These are phyloP conservation scores for Eretmocerus hayati DNA, from an alignment of 2,888 invertebrate species.

Conservation along the genomic window DNA sequence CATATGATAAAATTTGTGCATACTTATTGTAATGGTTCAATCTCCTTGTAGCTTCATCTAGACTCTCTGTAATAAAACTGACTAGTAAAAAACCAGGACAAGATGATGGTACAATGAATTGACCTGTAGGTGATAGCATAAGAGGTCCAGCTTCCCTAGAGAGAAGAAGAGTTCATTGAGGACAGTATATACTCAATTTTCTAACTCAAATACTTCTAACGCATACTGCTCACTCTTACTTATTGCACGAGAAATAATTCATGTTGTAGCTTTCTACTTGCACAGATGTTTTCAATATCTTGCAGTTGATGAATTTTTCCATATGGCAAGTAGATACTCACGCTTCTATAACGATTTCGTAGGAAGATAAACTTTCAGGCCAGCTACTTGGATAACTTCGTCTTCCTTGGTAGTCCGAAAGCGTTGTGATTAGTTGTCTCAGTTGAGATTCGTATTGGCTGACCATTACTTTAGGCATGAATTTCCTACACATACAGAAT, in stretches of 20 bases:
- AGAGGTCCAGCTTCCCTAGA: slow-evolving; percentile 83
- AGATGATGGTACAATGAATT: slow-evolving; percentile 86
- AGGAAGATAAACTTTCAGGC: slow-evolving; percentile 65
- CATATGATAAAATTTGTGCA: slow-evolving; percentile 29
- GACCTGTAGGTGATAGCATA: slow-evolving; percentile 89
- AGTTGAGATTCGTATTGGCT: slow-evolving; percentile 79
- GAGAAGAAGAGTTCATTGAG: too few relatives aligned
- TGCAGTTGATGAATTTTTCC: neutral
- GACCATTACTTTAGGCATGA: slow-evolving; percentile 85
- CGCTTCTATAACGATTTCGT: slow-evolving; percentile 85
- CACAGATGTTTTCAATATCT: too few relatives aligned
- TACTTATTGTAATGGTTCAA: slow-evolving; percentile 71
- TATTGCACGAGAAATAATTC: too few relatives aligned
- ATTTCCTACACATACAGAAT: slow-evolving; percentile 62
- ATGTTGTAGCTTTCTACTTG: too few relatives aligned
- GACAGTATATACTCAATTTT: too few relatives aligned
- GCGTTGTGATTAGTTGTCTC: slow-evolving; percentile 73
- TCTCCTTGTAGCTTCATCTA: slow-evolving; percentile 66
- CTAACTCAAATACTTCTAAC: too few relatives aligned
- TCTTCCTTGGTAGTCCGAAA: slow-evolving; percentile 67
- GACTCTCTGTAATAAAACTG: slow-evolving; percentile 72
- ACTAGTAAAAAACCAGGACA: slow-evolving; percentile 82
- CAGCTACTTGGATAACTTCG: slow-evolving; percentile 64
- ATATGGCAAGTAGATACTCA: slow-evolving; percentile 49
- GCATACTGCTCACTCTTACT: too few relatives aligned